Conservation (phyloP, 1,140 invertebrate genomes). For the Zaprionus tsacasi region DNA sequence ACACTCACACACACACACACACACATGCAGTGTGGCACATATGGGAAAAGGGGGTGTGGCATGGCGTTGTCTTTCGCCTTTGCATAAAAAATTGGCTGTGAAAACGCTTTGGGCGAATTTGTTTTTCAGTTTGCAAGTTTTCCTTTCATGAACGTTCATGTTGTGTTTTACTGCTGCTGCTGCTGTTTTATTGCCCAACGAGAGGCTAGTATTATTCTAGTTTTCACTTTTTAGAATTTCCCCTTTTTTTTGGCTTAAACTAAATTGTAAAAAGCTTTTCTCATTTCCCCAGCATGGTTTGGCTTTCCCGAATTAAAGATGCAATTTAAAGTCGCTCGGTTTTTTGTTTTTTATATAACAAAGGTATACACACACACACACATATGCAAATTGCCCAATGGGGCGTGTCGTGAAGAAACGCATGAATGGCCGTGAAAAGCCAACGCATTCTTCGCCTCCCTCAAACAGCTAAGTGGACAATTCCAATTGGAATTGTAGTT, state of each 20-base stretch:
- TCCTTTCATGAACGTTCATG: constrained; percentile 52
- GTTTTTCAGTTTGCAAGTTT: constrained; percentile 60
- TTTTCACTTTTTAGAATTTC: constrained; percentile 29
- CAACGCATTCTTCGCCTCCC: neutral
- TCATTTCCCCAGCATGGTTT: neutral
- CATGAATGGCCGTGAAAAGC: constrained; percentile 34
- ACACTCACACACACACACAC: constrained; percentile 1
- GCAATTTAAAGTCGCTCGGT: neutral
- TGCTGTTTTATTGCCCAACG: constrained; percentile 28
- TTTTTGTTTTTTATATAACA: neutral
- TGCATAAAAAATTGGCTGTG: constrained; percentile 81
- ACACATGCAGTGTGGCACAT: neutral
- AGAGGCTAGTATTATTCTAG: constrained; percentile 16
- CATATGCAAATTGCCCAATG: neutral
- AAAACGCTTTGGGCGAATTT: constrained; percentile 78
- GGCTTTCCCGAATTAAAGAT: neutral
- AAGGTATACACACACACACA: neutral
- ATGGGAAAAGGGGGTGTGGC: constrained; percentile 3
- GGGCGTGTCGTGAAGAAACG: constrained; percentile 32
- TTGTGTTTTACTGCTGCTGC: constrained; percentile 43
- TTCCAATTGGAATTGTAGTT: constrained; percentile 17
- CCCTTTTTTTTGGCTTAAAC: constrained; percentile 45
- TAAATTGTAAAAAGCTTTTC: constrained; percentile 18
- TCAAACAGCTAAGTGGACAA: constrained; percentile 6
- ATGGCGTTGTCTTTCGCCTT: constrained; percentile 70